Base-by-base conservation (phyloP, 2,797 vertebrate genomes). In the Lepus townsendii region DNA sequence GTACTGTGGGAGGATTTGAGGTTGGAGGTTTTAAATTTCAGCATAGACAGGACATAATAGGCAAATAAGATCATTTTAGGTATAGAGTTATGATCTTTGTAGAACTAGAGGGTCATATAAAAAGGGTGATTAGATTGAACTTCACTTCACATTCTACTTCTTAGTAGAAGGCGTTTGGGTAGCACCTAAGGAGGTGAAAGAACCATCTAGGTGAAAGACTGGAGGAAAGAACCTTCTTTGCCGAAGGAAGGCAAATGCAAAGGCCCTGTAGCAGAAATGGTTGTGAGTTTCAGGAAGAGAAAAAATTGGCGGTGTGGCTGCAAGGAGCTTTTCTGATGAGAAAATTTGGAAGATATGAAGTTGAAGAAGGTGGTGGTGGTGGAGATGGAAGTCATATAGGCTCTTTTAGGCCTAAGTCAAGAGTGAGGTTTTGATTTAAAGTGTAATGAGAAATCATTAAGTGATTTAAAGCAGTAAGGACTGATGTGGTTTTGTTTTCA, bases 381-480 rank as follows among this genome's bases (percentile, higher is more conserved):
- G 42, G 42, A 47, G 42, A 47, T 47, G 42, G 42, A 47, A 47
- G 38, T 85, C n/a, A 13, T 60, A 24, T 22, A 65, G 87, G 5
- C 30, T 72, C 57, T 83, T 90, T n/a, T 66, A 84, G 65, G 42
- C 42, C n/a, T 5, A 69, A 35, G 14, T 83, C 14, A 83, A 73
- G 75, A 91, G 22, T 95, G 66, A 80, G 69, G 62, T 60, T 85
- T 83, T 91, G 79, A 86, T 72, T 89, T 84, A 65, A 89, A 77
- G 24, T 71, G 5, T 17, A 71, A 30, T 79, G 22, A 24, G 87
- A 94, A 62, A 32, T 75, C 14, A 1, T 63, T 65, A 63, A 50
- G 32, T 76, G n/a, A 76, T 83, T 88, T 95, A 71, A 94, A 95
- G 42, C 63, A 52, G 22, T n/a, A 92, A 60, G 32, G 60, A 90